Evolutionary conservation across 2,113 vertebrate genomes (phyloP), one percentile per base, ranked within the genome.

Genomic region (Tetraodon nigroviridis): DNA sequence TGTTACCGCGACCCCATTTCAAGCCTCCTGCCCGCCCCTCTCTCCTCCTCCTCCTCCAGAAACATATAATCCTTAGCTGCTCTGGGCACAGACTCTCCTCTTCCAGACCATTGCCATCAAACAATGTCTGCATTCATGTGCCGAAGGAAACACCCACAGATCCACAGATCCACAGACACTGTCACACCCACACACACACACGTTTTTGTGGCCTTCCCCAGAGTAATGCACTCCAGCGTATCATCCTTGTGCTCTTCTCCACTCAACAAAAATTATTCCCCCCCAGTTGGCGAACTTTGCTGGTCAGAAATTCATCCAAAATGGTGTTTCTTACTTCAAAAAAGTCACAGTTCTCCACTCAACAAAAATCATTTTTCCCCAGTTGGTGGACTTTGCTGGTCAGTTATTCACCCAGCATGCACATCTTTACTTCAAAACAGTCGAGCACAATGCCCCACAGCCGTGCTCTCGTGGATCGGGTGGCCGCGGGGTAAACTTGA

Each of bases 51-150:
- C 66, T 61, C 44, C 55, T 63, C 47, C 56, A n/a, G n/a, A n/a
- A n/a, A n/a, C n/a, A n/a, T n/a, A n/a, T 72, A 19, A 51, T 62
- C 44, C 56, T 72, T 20, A 63, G 61, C 69, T 20, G 45, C 67
- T 69, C 37, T 60, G 60, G 71, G 68, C 73, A 71, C 76, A 52
- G 66, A 55, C 76, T 69, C 69, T 69, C 53, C 53, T 84, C 79
- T 87, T 89, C 85, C 85, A 88, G 64, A 71, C 75, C 79, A 82
- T 61, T 88, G 85, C 69, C 58, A 79, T 81, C 78, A 84, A 85
- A 88, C 89, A 89, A 88, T 87, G 84, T 82, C 81, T 73, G 64
- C 76, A 83, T 86, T 90, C 83, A 90, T 71, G 58, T 22, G 55
- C 55, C 73, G 21, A 55, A 69, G 70, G 75, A 58, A 55, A 62